Evolutionary conservation across 2,888 invertebrate species (phyloP), one percentile per base, ranked within the genome.

Genomic region (Leucoma salicis): DNA sequence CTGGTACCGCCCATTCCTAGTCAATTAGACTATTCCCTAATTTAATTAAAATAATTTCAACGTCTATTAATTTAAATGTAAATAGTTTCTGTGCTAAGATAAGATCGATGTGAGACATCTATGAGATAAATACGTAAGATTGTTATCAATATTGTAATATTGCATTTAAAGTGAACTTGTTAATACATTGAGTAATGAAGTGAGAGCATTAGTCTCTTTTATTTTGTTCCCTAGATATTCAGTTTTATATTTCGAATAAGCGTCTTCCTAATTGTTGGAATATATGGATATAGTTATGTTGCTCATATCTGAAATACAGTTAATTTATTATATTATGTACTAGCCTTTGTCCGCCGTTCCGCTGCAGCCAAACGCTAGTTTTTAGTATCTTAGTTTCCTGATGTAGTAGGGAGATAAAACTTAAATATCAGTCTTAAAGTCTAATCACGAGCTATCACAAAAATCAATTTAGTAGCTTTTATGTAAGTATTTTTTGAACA

Each of bases 21-120:
- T 88, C 87, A 89, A 88, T 89, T 88, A 88, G 87, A 81, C 81
- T 81, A 78, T 79, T 74, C 73, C 80, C 78, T 71, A 78, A 72
- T 80, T 84, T 78, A 31, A 67, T 72, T 69, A 69, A 59, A 58
- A 75, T 78, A 74, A 78, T 81, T 78, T 76, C 52, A 57, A 80
- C 56, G 73, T 82, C 71, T 77, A 73, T 67, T 77, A 73, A 74
- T 76, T 72, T 49, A 49, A 67, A 51, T 83, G 83, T 82, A 86
- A 76, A 81, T 84, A 83, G 66, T 78, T 57, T 57, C 49, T 39
- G 49, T 41, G 63, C 52, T 75, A 82, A 76, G 77, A 76, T 36
- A 67, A 67, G 78, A 74, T 77, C 71, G 84, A 81, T 82, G 81
- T 81, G 78, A 78, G 80, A 86, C 84, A 85, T 86, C 83, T 70